These are phyloP conservation scores for Poeciliopsis turrubarensis DNA, from an alignment of 2,113 vertebrate species.

Conservation along the genomic window DNA sequence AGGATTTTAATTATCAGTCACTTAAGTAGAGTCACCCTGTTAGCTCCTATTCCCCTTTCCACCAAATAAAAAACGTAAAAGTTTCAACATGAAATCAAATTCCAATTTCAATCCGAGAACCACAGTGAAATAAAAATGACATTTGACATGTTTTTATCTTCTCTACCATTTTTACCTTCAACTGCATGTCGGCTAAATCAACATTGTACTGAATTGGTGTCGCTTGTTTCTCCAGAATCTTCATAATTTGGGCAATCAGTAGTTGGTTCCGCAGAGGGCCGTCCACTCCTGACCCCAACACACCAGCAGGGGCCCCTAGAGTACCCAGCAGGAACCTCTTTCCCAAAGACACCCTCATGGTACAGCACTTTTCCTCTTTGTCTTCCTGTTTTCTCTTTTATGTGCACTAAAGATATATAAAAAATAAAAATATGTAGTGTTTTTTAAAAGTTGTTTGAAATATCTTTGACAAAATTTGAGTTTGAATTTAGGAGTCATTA, in stretches of 20 bases:
- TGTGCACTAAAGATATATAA: background rate
- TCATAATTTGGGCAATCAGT: conserved; percentile 98
- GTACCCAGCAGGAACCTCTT: conserved; percentile 94
- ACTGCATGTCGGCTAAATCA: background rate
- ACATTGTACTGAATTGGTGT: background rate
- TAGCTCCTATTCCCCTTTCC: background rate
- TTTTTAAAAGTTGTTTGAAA: background rate
- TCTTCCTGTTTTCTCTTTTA: background rate
- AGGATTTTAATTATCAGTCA: background rate
- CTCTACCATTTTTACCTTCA: background rate
- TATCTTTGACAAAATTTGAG: too few species aligned
- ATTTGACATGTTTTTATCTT: background rate
- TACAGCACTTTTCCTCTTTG: conserved; percentile 56
- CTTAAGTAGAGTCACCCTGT: background rate
- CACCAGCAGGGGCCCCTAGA: conserved; percentile 82
- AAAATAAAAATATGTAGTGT: background rate
- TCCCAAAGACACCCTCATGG: conserved; percentile 95
- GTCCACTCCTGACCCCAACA: conserved; percentile 87
- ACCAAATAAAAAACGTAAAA: too few species aligned
- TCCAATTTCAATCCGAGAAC: too few species aligned
- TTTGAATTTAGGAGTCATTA: too few species aligned
- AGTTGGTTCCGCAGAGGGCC: conserved; percentile 95
- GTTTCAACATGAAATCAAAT: too few species aligned
- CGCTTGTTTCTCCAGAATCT: conserved; percentile 81
- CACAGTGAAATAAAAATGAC: background rate